Conservation (phyloP, 2,113 vertebrate genomes). For the cattle (Bos taurus) region DNA sequence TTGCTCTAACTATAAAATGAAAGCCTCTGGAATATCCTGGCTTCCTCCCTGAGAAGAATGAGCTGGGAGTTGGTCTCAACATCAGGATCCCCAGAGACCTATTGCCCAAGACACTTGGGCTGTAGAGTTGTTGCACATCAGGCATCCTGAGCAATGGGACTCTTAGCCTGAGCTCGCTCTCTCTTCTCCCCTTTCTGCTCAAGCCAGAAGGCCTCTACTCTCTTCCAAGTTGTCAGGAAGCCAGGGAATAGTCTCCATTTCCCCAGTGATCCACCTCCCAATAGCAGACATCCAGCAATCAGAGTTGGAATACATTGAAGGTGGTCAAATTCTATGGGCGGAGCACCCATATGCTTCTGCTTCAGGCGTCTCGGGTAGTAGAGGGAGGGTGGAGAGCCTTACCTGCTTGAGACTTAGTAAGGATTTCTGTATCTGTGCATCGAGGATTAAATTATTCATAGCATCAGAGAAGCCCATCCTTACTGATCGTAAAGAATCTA, state of each 20-base stretch:
- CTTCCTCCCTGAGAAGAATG: not conserved
- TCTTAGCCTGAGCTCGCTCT: not conserved
- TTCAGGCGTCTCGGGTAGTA: not conserved
- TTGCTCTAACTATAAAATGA: not conserved
- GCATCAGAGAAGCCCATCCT: not conserved
- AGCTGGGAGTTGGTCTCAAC: not conserved
- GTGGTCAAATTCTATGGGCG: not conserved
- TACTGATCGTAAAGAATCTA: not conserved
- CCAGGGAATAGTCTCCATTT: not conserved
- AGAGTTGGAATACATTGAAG: not conserved
- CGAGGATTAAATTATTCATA: not conserved
- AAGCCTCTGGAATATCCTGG: not conserved
- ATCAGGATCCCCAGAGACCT: not conserved
- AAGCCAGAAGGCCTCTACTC: not conserved
- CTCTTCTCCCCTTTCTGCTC: not conserved
- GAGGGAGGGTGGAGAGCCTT: not conserved
- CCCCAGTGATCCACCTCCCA: not conserved
- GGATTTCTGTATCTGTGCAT: not conserved
- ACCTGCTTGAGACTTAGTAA: not conserved
- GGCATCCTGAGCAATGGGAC: not conserved
- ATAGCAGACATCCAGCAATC: not conserved
- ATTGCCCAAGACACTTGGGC: not conserved
- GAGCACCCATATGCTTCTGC: not conserved
- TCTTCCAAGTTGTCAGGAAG: not conserved
- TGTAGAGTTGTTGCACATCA: not conserved